phyloP scores from a whole-genome alignment of 2,797 vertebrate species.

The Spea hammondii region DNA sequence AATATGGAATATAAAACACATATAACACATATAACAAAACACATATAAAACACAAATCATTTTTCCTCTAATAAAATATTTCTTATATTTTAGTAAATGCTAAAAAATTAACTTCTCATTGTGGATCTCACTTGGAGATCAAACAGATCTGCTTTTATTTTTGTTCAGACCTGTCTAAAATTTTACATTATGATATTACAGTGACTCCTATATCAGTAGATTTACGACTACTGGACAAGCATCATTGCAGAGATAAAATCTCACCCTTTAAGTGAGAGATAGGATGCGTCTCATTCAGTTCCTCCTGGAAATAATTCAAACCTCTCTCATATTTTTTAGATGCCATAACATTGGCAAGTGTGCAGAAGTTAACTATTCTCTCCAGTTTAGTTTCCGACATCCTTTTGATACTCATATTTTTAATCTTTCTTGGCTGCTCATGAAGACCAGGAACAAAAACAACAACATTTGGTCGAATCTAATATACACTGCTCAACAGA shows the following conservation, averaged over 20 bases:
- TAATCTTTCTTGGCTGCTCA: background rate
- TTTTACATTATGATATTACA: slow-evolving; percentile 8
- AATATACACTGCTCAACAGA: background rate
- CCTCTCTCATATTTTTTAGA: background rate
- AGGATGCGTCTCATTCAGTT: slow-evolving; percentile 34
- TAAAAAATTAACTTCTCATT: background rate
- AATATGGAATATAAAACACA: too few species aligned
- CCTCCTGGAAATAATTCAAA: slow-evolving; percentile 38
- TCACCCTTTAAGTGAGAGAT: background rate
- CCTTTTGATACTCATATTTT: slow-evolving; percentile 3
- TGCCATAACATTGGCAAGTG: slow-evolving; percentile 6
- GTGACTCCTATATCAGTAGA: slow-evolving; percentile 13
- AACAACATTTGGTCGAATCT: background rate
- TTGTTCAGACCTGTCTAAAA: background rate
- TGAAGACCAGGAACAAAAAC: background rate
- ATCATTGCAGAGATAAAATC: slow-evolving; percentile 38
- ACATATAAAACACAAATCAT: too few species aligned
- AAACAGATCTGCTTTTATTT: slow-evolving; percentile 8
- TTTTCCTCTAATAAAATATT: too few species aligned
- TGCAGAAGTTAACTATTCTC: background rate
- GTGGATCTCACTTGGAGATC: slow-evolving; percentile 1
- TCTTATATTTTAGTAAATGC: too few species aligned
- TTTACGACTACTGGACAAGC: slow-evolving; percentile 30
- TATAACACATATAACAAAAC: too few species aligned
- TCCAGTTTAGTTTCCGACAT: background rate